A percentile compares a stretch with the other conserved stretches of the same genome.
phyloP scores from a whole-genome alignment of 2,797 vertebrate genomes.

The Prionace glauca region DNA sequence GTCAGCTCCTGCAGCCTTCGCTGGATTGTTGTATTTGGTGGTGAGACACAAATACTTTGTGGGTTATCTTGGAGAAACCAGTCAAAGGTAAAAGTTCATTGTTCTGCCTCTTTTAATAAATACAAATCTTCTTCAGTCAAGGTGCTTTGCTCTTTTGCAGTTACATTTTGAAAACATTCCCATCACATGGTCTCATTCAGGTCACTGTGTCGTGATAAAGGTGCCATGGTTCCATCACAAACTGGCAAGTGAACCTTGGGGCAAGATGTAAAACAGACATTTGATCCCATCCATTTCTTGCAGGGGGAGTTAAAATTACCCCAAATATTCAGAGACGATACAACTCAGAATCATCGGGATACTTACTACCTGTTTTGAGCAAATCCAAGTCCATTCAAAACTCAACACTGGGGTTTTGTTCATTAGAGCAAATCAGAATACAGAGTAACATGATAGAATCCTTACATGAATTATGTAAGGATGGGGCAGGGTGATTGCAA shows the following conservation, averaged over 20 bases:
- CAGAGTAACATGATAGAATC: neutral
- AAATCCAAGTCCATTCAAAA: neutral
- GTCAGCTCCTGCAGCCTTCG: slow-evolving; percentile 81
- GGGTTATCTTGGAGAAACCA: slow-evolving; percentile 84
- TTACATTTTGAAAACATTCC: neutral
- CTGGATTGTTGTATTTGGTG: slow-evolving; percentile 81
- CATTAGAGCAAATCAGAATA: neutral
- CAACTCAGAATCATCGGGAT: neutral
- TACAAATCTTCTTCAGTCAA: neutral
- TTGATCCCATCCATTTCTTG: neutral
- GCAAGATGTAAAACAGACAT: neutral
- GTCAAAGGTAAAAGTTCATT: slow-evolving; percentile 71
- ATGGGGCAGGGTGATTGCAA: neutral
- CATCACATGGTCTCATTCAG: neutral
- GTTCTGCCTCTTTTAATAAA: neutral
- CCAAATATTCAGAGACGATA: neutral
- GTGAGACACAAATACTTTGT: slow-evolving; percentile 93
- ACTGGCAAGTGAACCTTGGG: neutral
- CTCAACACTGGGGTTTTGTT: neutral
- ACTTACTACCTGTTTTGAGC: neutral
- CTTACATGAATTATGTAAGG: neutral
- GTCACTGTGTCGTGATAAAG: neutral
- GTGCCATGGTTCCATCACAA: neutral
- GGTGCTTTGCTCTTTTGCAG: neutral
- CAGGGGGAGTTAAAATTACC: neutral